A percentile compares a stretch with the other conserved stretches of the same genome.
These are phyloP conservation scores for Chymomyza caudatula DNA, from an alignment of 2,888 invertebrate genomes.

Conservation along the genomic window DNA sequence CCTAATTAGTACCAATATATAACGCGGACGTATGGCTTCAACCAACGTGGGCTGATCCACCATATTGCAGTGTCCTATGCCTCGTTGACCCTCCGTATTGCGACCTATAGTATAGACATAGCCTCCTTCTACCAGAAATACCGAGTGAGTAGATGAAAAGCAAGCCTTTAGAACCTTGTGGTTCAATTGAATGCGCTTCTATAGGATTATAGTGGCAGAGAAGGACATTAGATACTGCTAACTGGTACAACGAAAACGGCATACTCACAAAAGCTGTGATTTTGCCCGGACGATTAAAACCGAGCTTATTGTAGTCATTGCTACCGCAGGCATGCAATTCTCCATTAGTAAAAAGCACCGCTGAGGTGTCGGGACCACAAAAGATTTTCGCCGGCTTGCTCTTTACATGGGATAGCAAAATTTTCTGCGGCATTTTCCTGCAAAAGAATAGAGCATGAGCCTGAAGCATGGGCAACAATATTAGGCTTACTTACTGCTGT, in stretches of 20 bases:
- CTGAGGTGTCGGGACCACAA: conserved; percentile 82
- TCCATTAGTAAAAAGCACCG: conserved; percentile 81
- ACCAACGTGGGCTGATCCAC: conserved; percentile 72
- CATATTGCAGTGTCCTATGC: conserved; percentile 76
- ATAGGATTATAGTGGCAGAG: conserved; percentile 9
- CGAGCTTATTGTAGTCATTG: conserved; percentile 83
- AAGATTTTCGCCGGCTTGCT: conserved; percentile 79
- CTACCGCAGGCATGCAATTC: conserved; percentile 83
- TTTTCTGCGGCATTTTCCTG: conserved; percentile 73
- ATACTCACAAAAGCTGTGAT: conserved; percentile 73
- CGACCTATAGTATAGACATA: conserved; percentile 83
- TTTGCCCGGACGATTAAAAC: conserved; percentile 78
- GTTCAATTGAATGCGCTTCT: conserved; percentile 79
- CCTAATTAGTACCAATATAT: conserved; percentile 64
- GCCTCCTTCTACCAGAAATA: conserved; percentile 82
- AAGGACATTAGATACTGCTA: no score
- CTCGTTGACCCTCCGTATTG: conserved; percentile 83
- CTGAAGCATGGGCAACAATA: background rate
- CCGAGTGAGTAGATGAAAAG: conserved; percentile 82
- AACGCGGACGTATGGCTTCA: conserved; percentile 72
- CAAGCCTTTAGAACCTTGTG: conserved; percentile 81
- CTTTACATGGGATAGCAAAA: conserved; percentile 76
- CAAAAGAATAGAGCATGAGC: background rate
- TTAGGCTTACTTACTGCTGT: conserved; percentile 66
- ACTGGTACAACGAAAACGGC: no score